phyloP scores from a whole-genome alignment of 2,797 vertebrate species.

The Gorsachius magnificus region DNA sequence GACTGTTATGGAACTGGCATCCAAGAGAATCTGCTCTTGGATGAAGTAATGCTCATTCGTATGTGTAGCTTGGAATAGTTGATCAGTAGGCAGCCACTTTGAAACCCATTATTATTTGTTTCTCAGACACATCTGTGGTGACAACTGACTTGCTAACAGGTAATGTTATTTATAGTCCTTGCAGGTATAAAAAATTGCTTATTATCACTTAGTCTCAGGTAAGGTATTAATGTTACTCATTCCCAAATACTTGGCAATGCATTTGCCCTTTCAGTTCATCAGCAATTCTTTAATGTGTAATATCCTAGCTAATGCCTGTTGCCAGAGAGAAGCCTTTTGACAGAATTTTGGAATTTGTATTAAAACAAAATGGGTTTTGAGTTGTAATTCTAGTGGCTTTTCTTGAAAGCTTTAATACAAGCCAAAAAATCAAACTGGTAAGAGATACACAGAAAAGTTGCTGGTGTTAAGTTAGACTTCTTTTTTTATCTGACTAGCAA shows the following conservation, averaged over 20 bases:
- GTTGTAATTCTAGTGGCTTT: background rate
- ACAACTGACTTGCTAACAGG: slow-evolving; percentile 7
- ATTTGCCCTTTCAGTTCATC: background rate
- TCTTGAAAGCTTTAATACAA: background rate
- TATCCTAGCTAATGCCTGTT: background rate
- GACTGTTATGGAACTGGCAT: background rate
- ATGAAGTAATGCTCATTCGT: background rate
- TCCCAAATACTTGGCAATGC: background rate
- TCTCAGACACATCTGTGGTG: background rate
- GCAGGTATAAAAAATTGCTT: background rate
- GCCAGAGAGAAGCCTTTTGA: background rate
- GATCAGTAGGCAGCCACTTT: background rate
- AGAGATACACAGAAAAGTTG: background rate
- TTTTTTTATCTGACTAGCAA: background rate
- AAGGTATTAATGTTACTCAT: background rate
- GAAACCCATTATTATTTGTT: background rate
- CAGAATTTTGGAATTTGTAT: background rate
- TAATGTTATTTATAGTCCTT: slow-evolving; percentile 11
- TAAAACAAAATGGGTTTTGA: background rate
- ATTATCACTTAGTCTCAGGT: background rate
- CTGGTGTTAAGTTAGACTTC: background rate
- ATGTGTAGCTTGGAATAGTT: background rate
- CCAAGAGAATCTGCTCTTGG: background rate
- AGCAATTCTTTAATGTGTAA: background rate
- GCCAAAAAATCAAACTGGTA: background rate